Base-by-base conservation (phyloP, 1,140 invertebrate species). In the Pygmarrhopalites habei region DNA sequence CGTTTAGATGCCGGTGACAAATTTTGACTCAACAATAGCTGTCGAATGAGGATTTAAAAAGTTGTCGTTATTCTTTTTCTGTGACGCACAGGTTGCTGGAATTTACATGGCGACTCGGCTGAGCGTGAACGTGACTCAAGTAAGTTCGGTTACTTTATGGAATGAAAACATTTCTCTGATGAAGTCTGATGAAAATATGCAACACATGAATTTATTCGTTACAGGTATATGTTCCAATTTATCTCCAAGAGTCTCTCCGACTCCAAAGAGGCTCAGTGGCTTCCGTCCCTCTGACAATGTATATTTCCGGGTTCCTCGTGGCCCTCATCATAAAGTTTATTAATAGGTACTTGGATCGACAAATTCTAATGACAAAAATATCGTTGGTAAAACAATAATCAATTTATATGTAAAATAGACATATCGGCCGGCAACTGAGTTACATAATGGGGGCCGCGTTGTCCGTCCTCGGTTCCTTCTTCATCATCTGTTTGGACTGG, bases 51-150 rank as follows among this genome's bases (percentile, higher is more conserved):
- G n/a, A n/a, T n/a, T n/a, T n/a, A n/a, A n/a, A n/a, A n/a, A n/a
- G n/a, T n/a, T n/a, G n/a, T n/a, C n/a, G n/a, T n/a, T n/a, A n/a
- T n/a, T n/a, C n/a, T 7, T 10, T 39, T 39, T 39, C 35, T 7
- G 7, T 39, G 35, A 10, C 17, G 35, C 10, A 14, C 21, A 55
- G 51, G 51, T 55, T 15, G 91, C 86, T 46, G 73, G 85, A 1
- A 77, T 95, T 47, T 98, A 98, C 73, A 95, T 95, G 89, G 82
- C 84, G 25, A 90, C 92, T 14, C 80, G 93, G 72, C 76, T 97
- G 43, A 90, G 88, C 74, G 86, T 92, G 10, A 97, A 96, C 79
- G 78, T 95, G 35, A 86, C 86, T 25, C 93, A 97, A 80, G n/a
- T n/a, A n/a, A n/a, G n/a, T n/a, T n/a, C n/a, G n/a, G n/a, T n/a